Conservation (phyloP, 1,140 invertebrate species). For the Pemphigus obesinymphae region DNA sequence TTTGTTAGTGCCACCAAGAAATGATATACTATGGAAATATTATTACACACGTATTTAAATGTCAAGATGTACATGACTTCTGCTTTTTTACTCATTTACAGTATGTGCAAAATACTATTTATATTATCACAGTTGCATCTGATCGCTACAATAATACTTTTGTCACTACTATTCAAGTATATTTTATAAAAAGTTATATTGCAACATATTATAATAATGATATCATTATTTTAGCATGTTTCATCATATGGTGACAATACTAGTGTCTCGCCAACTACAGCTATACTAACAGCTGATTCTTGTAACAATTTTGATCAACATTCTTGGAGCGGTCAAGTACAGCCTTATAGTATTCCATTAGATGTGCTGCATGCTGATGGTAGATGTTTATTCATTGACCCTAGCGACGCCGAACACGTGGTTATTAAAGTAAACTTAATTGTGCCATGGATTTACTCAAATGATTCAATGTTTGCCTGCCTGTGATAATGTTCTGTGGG, state of each 20-base stretch:
- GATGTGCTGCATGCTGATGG: constrained; percentile 29
- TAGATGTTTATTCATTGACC: constrained; percentile 26
- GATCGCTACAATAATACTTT: not conserved
- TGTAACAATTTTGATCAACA: not conserved
- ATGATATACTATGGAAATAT: constrained; percentile 19
- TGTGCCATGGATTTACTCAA: not conserved
- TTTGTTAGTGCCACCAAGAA: constrained; percentile 16
- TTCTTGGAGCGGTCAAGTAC: constrained; percentile 23
- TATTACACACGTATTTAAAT: not conserved
- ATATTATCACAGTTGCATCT: constrained; percentile 22
- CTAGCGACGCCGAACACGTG: not conserved
- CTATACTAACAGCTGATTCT: not conserved
- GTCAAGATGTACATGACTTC: not conserved
- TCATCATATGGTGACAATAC: constrained; percentile 24
- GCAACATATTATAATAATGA: not conserved
- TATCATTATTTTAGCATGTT: not conserved
- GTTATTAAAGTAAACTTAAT: constrained; percentile 1
- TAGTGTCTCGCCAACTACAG: not conserved
- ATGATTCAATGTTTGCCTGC: not conserved
- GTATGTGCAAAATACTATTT: constrained; percentile 14
- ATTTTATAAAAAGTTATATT: not conserved
- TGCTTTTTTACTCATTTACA: constrained; percentile 26
- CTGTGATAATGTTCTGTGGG: not conserved
- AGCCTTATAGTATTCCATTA: constrained; percentile 24
- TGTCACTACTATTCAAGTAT: constrained; percentile 23